Percentiles rank a stretch among this genome's conserved stretches.
Evolutionary conservation across 2,113 vertebrate genomes (phyloP).

Genomic region (Anarhynchus alexandrinus): DNA sequence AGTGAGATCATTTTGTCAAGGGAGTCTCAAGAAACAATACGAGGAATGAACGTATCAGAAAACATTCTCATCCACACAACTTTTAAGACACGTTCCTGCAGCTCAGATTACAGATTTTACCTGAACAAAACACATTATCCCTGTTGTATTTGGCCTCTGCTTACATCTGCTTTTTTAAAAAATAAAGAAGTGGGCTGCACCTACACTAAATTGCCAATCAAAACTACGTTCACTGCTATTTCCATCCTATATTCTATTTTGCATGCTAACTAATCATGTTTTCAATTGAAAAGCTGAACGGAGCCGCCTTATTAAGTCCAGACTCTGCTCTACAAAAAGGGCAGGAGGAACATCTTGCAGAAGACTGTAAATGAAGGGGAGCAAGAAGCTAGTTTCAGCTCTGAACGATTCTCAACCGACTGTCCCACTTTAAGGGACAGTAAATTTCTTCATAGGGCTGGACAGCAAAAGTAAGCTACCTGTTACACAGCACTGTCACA

Average conservation of each 20-base stretch:
- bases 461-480: neutral
- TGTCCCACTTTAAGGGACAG: neutral
- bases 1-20: conserved; percentile 56
- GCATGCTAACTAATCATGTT: neutral
- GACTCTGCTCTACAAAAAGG: too few species aligned
- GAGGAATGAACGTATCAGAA: neutral
- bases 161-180: neutral
- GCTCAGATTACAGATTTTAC: neutral
- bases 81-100: neutral
- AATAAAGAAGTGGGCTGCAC: neutral
- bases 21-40: conserved; percentile 1
- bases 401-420: neutral
- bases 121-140: neutral
- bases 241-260: neutral
- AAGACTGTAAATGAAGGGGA: neutral
- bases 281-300: neutral
- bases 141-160: neutral
- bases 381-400: neutral
- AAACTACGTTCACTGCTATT: neutral
- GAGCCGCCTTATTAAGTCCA: neutral
- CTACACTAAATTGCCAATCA: neutral
- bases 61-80: neutral
- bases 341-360: neutral
- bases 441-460: neutral
- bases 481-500: neutral